Base-by-base conservation (phyloP, 2,888 invertebrate species). In the Nemotelus nigrinus region DNA sequence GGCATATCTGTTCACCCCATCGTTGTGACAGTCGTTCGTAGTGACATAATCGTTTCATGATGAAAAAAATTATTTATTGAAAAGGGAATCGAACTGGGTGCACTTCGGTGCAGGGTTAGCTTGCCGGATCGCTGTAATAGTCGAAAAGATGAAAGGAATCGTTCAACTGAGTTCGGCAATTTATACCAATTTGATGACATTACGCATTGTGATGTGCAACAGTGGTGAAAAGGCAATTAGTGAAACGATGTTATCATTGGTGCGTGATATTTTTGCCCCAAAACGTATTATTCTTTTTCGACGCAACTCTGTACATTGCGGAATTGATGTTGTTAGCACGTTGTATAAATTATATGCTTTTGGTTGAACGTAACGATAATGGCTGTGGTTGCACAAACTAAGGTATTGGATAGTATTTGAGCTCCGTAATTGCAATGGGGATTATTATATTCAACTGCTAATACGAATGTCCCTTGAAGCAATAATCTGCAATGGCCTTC, bases 21-120 rank as follows among this genome's bases (percentile, higher is more conserved):
- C 43, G 50, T 47, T 53, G 77, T 57, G 25, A 25, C 25, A 39
- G 55, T 45, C 63, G 39, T 45, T 72, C 58, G 43, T 44, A 43
- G 25, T 50, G 71, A 53, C 72, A 72, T 77, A 76, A 76, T 76
- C 76, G 76, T 41, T 76, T 55, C 48, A 71, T 65, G 70, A 78
- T 55, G 55, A 64, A 48, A 78, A 75, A 43, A 78, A 67, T 78
- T 57, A 78, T 64, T 67, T 55, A 48, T 48, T 25, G 53, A 71
- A 41, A 10, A 70, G 5, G 70, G 55, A 43, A 55, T 25, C 8
- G 3, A 25, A 8, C 39, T 3, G 3, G 3, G 39, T 63, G 63
- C 10, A 5, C 8, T 43, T 5, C 63, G 25, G 25, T 25, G 43
- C 63, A 63, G 5, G 5, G n/a, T 10, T n/a, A 25, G 63, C 8